Percentiles rank a stretch among this genome's conserved stretches.
Conservation (phyloP, 2,113 vertebrate genomes). For the Carassius gibelio region DNA sequence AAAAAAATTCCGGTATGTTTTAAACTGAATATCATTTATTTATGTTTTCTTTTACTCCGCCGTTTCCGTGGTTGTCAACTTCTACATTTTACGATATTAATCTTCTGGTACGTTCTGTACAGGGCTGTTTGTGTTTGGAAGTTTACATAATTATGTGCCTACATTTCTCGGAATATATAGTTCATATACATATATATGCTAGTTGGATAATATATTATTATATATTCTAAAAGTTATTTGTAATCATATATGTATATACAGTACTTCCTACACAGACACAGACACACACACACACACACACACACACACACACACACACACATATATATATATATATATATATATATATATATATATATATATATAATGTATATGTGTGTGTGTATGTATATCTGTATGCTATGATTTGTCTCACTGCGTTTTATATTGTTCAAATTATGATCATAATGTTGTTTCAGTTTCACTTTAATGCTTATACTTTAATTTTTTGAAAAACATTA, state of each 20-base stretch:
- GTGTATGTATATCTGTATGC: too few species aligned
- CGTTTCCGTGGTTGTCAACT: neutral
- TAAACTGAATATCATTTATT: neutral
- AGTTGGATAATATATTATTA: too few species aligned
- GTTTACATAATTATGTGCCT: neutral
- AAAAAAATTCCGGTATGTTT: slow-evolving; percentile 27
- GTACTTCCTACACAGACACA: too few species aligned
- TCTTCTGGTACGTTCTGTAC: neutral
- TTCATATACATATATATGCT: too few species aligned
- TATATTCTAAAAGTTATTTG: too few species aligned
- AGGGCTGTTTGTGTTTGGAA: neutral
- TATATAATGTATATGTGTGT: too few species aligned
- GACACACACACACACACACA: too few species aligned
- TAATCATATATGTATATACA: too few species aligned
- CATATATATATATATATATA: too few species aligned
- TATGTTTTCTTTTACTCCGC: neutral
- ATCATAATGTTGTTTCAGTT: neutral
- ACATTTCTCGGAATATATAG: neutral
- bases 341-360: too few species aligned
- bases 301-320: too few species aligned
- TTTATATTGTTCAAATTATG: neutral
- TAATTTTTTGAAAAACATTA: too few species aligned
- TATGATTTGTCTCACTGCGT: neutral
- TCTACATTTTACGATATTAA: neutral
- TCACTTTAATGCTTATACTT: neutral